Evolutionary conservation across 2,113 vertebrate genomes (phyloP), one percentile per base, ranked within the genome.

Genomic region (Romanogobio albipinnatus): DNA sequence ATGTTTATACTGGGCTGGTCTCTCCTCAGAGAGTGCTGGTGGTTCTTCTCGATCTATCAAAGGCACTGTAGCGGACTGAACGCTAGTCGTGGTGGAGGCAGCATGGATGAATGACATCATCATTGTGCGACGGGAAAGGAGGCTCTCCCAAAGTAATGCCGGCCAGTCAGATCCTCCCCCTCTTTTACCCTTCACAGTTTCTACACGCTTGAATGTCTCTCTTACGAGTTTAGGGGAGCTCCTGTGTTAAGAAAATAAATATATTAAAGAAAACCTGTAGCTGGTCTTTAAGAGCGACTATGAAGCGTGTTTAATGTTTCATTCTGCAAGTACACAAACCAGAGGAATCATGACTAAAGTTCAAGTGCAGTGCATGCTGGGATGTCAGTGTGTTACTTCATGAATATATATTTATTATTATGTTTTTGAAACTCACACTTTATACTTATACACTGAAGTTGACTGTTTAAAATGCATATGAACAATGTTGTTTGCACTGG

Each of bases 211-310:
- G 29, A 88, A 86, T 86, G 86, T 89, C 90, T 91, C 89, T 89
- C 88, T 94, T 90, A 91, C 83, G 92, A 90, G 89, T 90, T 92
- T 94, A 93, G 92, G 92, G 92, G 86, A 91, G 68, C 80, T 90
- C 95, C 94, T 95, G 94, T 92, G 91, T 93, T 90, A 92, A 90
- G 89, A 91, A 87, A 92, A 90, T 89, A 90, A 84, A 59, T 85
- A 90, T 88, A 89, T 93, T 88, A 94, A 86, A 86, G 88, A 90
- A 81, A 90, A 81, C 84, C 87, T 86, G 51, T 84, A 61, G 58
- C 58, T n/a, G 43, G 59, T 10, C 58, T 36, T 17, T 76, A 51
- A 66, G n/a, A 68, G 58, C 64, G 81, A 80, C 85, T 66, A 45
- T 58, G 9, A 83, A 84, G 33, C 58, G 58, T 79, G 15, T 68